Conservation (phyloP, 2,113 vertebrate species). For the Macaca fascicularis region DNA sequence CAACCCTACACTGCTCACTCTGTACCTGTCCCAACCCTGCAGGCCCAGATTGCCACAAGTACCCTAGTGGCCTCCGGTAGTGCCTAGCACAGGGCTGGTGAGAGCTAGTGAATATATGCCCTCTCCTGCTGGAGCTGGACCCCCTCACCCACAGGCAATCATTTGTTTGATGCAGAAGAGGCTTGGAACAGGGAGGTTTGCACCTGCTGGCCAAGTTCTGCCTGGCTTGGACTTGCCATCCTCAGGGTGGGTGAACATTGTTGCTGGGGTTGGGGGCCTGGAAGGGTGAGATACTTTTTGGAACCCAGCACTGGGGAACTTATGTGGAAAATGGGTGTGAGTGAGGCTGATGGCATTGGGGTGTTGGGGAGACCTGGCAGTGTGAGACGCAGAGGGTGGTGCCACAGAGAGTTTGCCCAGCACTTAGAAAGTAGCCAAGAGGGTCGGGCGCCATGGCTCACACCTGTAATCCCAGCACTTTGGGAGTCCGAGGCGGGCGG, state of each 20-base stretch:
- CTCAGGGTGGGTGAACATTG: background rate
- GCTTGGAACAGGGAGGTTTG: background rate
- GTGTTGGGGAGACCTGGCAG: background rate
- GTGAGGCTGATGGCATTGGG: background rate
- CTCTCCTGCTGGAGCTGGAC: background rate
- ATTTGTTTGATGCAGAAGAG: background rate
- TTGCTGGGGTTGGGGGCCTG: background rate
- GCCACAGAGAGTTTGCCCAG: background rate
- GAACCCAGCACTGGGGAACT: background rate
- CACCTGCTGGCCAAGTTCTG: background rate
- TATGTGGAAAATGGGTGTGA: background rate
- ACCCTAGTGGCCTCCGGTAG: background rate
- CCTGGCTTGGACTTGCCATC: background rate
- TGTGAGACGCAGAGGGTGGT: background rate
- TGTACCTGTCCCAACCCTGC: background rate
- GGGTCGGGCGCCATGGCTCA: background rate
- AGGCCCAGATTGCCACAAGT: background rate
- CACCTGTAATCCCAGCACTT: too few species aligned
- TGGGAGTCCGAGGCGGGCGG: too few species aligned
- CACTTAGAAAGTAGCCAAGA: background rate
- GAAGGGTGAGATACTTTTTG: background rate
- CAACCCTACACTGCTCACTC: background rate
- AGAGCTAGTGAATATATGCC: background rate
- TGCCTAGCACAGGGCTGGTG: background rate
- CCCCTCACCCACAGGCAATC: background rate